A percentile compares a stretch with the other conserved stretches of the same genome.
Conservation (phyloP, 2,113 vertebrate genomes). For the Peromyscus maniculatus region DNA sequence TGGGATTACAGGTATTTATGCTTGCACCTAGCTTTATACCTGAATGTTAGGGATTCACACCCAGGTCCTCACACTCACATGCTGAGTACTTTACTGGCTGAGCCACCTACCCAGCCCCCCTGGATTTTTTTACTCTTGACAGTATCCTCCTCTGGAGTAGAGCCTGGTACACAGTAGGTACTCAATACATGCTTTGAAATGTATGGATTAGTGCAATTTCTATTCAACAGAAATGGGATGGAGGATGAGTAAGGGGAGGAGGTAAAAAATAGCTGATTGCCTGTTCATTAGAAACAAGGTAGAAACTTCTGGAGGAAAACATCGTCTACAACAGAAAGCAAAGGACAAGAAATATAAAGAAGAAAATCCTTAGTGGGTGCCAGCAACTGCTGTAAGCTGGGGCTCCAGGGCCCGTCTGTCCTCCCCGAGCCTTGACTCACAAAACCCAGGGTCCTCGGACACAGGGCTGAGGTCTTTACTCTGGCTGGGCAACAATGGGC, state of each 20-base stretch:
- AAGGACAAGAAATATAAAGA: neutral
- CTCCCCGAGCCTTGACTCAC: neutral
- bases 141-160: neutral
- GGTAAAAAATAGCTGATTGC: neutral
- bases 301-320: neutral
- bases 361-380: neutral
- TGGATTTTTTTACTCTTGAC: neutral
- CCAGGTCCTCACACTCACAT: no score
- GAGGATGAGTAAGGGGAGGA: neutral
- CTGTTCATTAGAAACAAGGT: neutral
- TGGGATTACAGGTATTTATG: neutral
- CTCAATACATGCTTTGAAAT: neutral
- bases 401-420: neutral
- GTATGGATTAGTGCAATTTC: neutral
- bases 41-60: no score
- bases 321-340: neutral
- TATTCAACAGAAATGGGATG: neutral
- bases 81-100: no score
- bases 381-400: rapidly evolving
- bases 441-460: neutral
- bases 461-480: neutral
- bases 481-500: rapidly evolving
- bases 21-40: neutral
- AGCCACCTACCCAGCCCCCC: neutral
- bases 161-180: neutral